Conservation (phyloP, 2,113 vertebrate species). For the Gymnorhina tibicen region DNA sequence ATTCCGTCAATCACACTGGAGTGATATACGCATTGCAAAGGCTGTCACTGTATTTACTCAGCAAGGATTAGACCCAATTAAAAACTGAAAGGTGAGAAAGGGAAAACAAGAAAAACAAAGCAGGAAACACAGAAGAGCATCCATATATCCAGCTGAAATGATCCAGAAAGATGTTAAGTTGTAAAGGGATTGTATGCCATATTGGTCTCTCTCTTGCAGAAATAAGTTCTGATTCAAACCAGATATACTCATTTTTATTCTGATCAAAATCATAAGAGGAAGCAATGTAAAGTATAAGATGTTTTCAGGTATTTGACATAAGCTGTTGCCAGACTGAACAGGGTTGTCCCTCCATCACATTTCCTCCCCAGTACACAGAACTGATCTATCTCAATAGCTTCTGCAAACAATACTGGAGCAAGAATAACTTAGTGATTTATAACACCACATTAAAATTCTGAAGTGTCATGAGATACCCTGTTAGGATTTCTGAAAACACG, state of each 20-base stretch:
- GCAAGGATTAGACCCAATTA: not conserved
- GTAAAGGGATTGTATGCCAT: not conserved
- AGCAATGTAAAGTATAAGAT: not conserved
- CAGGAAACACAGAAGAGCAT: not conserved
- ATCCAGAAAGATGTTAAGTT: not conserved
- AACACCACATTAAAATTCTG: slow-evolving; percentile 41
- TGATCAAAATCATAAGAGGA: not conserved
- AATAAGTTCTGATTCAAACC: not conserved
- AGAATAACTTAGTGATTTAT: slow-evolving; percentile 49
- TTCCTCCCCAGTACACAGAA: not conserved
- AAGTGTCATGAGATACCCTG: slow-evolving; percentile 4
- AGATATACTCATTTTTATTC: not conserved
- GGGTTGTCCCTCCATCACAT: not conserved
- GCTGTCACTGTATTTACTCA: not conserved
- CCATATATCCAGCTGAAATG: not conserved
- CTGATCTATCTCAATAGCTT: not conserved
- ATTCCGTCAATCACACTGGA: not conserved
- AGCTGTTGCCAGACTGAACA: not conserved
- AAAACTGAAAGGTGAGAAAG: not conserved
- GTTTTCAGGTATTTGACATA: not conserved
- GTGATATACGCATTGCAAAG: not conserved
- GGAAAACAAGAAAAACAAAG: not conserved
- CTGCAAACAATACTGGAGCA: slow-evolving; percentile 21
- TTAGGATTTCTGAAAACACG: slow-evolving; percentile 46
- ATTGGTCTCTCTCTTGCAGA: not conserved